Evolutionary conservation across 2,888 invertebrate genomes (phyloP).

Genomic region (Junonia oenone): DNA sequence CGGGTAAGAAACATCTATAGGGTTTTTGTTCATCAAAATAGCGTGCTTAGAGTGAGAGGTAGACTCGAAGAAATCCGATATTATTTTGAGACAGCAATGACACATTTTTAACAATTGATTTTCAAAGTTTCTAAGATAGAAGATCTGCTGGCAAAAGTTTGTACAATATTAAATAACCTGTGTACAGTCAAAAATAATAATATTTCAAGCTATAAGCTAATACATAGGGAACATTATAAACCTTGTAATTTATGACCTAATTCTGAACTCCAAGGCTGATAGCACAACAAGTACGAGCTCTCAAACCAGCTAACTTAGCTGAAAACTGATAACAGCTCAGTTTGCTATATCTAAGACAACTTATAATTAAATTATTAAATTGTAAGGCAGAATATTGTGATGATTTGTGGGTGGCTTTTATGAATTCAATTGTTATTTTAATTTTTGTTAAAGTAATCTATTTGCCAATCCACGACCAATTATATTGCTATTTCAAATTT

Average conservation of each 20-base stretch:
- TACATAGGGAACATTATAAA: neutral
- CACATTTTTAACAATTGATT: too few relatives aligned
- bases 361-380: neutral
- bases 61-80: too few relatives aligned
- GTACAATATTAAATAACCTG: neutral
- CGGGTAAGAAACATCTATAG: too few relatives aligned
- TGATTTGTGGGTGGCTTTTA: neutral
- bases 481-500: too few relatives aligned
- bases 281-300: neutral
- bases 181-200: neutral
- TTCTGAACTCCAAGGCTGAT: neutral
- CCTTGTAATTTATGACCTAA: neutral
- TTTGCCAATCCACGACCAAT: too few relatives aligned
- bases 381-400: neutral
- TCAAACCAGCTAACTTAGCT: neutral
- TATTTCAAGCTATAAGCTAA: neutral
- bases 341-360: neutral
- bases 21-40: too few relatives aligned
- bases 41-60: too few relatives aligned
- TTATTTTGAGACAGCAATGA: too few relatives aligned
- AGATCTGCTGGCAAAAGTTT: too few relatives aligned
- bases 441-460: neutral
- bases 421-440: neutral
- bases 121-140: too few relatives aligned
- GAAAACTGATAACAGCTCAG: neutral